Conservation (phyloP, 2,888 invertebrate species). For the Nemotelus nigrinus region DNA sequence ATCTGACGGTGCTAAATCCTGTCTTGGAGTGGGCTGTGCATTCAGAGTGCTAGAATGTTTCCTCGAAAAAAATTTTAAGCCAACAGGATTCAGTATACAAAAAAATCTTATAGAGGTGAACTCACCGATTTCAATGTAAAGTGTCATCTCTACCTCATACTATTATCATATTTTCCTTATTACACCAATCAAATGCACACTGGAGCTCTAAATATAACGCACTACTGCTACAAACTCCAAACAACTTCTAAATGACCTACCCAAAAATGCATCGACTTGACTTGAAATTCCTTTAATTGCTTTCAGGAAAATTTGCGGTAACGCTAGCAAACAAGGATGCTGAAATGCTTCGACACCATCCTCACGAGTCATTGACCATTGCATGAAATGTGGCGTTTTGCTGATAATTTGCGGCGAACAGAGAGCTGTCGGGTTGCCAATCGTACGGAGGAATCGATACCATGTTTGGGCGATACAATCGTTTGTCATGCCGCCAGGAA, state of each 20-base stretch:
- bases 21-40: no score
- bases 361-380: constrained; percentile 83
- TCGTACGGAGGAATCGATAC: constrained; percentile 93
- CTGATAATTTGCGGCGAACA: constrained; percentile 84
- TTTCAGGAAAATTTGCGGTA: constrained; percentile 91
- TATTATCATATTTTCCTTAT: no score
- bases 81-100: no score
- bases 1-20: no score
- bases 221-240: not conserved
- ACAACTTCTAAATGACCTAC: constrained; percentile 67
- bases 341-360: constrained; percentile 88
- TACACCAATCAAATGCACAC: no score
- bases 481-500: constrained; percentile 85
- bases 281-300: constrained; percentile 93
- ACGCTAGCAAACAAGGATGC: constrained; percentile 83
- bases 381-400: constrained; percentile 72
- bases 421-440: constrained; percentile 94
- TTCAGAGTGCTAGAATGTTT: no score
- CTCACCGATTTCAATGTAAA: no score
- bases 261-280: constrained; percentile 94
- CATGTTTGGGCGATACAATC: constrained; percentile 94
- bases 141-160: no score
- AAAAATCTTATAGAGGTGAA: no score
- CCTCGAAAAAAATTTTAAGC: no score
- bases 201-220: no score